Evolutionary conservation across 2,888 invertebrate genomes (phyloP), one percentile per base, ranked within the genome.

Genomic region (Caradrina clavipalpis): DNA sequence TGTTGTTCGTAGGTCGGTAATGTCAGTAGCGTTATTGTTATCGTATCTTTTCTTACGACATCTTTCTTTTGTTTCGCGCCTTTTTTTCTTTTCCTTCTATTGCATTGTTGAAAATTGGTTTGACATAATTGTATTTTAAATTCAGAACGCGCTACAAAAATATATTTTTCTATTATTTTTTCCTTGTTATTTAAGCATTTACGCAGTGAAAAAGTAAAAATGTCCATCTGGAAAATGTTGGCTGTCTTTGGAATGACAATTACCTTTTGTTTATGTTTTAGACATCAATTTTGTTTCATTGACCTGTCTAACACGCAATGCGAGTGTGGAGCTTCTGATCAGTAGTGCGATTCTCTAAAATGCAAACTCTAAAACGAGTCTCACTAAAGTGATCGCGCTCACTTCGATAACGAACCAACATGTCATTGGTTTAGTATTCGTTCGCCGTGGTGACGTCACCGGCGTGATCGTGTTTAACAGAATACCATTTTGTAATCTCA

Each of bases 1-100:
- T 51, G 17, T 42, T 35, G 17, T 68, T 69, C 45, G 53, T 55
- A 74, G 66, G 60, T 75, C 53, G 64, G 73, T 78, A 78, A 80
- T 78, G 73, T 68, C 73, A 76, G 79, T 67, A 51, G 73, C 73
- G 73, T 69, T 76, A 74, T 76, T 79, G 66, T 78, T 73, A 35
- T 11, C 8, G 54, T 45, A 42, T 19, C n/a, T 64, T 63, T 53
- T 67, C 31, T 56, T 11, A 54, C 39, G 22, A 65, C 60, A 59
- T 66, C 39, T 64, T 57, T 21, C 22, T 51, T 53, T 62, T 67
- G 13, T 53, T 65, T 55, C 26, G 17, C 17, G 35, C 17, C 50
- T 51, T 51, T 71, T 49, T 45, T 62, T n/a, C 5, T 31, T 58
- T 49, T 15, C 7, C 31, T 65, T 15, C 19, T 26, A 51, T 31